Evolutionary conservation across 37 sponge, comb jelly and placozoan species (phyloP).

Genomic region (Petrosia ficiformis): DNA sequence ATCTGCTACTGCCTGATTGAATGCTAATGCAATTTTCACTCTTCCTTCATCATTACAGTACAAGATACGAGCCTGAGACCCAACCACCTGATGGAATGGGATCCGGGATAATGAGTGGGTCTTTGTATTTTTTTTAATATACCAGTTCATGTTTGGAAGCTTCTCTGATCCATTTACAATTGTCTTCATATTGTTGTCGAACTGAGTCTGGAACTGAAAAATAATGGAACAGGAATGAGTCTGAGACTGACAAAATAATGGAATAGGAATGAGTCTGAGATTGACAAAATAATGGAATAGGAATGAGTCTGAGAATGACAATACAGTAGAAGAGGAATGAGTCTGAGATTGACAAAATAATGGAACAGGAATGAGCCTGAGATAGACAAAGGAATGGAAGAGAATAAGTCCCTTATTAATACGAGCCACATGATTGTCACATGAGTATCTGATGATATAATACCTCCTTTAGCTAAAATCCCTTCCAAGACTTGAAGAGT

Average conservation of each 20-base stretch:
- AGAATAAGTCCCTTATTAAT: no score
- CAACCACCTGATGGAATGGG: constrained; percentile 72
- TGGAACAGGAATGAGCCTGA: no score
- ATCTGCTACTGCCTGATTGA: constrained; percentile 88
- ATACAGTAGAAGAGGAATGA: not conserved
- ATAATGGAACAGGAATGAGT: not conserved
- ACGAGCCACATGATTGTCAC: no score
- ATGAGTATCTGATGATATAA: no score
- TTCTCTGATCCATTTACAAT: constrained; percentile 86
- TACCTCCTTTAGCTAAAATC: constrained; percentile 10
- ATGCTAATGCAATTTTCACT: constrained; percentile 76
- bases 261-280: not conserved
- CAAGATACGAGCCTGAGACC: constrained; percentile 95
- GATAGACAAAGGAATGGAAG: no score
- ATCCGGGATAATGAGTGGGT: not conserved
- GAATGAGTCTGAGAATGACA: no score
- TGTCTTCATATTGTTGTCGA: constrained; percentile 83
- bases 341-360: no score
- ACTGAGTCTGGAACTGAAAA: constrained; percentile 53
- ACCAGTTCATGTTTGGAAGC: constrained; percentile 89
- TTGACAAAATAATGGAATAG: not conserved
- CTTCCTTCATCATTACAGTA: constrained; percentile 90
- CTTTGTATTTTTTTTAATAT: not conserved
- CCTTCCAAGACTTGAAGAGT: constrained; percentile 66
- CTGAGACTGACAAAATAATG: no score